Evolutionary conservation across 1,140 invertebrate species (phyloP), one percentile per base, ranked within the genome.

Genomic region (Nautilus pompilius): DNA sequence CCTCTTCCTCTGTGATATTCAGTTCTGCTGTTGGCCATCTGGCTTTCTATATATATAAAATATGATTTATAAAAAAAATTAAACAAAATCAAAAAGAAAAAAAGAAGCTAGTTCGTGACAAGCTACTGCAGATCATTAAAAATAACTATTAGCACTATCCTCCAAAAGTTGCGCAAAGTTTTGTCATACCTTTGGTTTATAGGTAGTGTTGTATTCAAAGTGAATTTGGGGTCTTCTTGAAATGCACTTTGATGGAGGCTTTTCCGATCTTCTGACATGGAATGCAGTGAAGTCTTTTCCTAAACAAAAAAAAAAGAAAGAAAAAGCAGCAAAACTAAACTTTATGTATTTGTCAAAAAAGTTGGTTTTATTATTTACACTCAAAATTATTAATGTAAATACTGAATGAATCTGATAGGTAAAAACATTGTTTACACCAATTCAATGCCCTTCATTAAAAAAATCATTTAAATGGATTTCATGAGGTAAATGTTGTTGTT

Each of bases 191-290:
- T 24, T 10, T 56, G 60, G 55, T 0, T 66, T 29, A 45, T 72
- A 72, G 10, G 70, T 71, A 20, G 54, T 30, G 41, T 75, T 71
- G 46, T 48, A 70, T 33, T 71, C 60, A 60, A 72, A 75, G n/a
- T 48, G 6, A 10, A 34, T 17, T 32, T 48, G 29, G 13, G 51
- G 46, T 32, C 65, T 58, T 33, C 54, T 62, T 3, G 70, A 67
- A 10, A 65, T 32, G 64, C 73, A 75, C 17, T 70, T 66, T 3
- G 61, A 30, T n/a, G 72, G 72, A 24, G 60, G 36, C 26, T 46
- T 58, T 2, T 60, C 20, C 17, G 63, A 64, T 13, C 49, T 53
- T 24, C 51, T 45, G 26, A 68, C 45, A 20, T 70, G 36, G 1
- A 49, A 28, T 1, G 64, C 49, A 45, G 73, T 75, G 2, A 75